phyloP scores from a whole-genome alignment of 2,888 invertebrate genomes.

The Cyrtodaria siliqua region DNA sequence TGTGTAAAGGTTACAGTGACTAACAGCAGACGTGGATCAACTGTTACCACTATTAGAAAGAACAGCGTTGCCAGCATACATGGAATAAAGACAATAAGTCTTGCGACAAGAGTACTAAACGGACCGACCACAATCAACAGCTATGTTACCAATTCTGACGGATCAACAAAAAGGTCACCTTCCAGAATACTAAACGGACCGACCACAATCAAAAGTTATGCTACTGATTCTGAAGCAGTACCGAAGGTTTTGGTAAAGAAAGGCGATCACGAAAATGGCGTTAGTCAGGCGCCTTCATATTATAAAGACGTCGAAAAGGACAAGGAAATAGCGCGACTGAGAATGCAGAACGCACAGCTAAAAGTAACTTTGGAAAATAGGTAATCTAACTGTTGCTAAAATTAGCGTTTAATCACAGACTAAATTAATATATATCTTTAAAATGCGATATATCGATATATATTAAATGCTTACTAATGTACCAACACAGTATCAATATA shows the following conservation, averaged over 20 bases:
- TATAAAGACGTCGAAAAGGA: conserved; percentile 35
- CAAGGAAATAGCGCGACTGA: conserved; percentile 46
- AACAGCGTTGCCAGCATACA: background rate
- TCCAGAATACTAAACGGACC: background rate
- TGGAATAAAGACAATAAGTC: background rate
- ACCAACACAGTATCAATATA: too few relatives aligned
- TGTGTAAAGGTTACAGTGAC: too few relatives aligned
- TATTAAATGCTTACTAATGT: too few relatives aligned
- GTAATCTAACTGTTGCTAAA: too few relatives aligned
- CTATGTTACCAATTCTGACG: background rate
- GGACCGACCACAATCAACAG: background rate
- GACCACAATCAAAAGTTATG: too few relatives aligned
- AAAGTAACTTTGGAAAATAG: conserved; percentile 44
- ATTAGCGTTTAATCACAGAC: too few relatives aligned
- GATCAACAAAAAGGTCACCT: background rate
- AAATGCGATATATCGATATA: too few relatives aligned
- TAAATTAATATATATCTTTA: too few relatives aligned
- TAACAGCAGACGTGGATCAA: too few relatives aligned
- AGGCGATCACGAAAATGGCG: background rate
- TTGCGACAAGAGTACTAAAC: conserved; percentile 1
- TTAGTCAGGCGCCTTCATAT: background rate
- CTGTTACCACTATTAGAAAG: background rate
- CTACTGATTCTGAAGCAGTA: too few relatives aligned
- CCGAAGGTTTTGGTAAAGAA: background rate
- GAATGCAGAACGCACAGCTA: conserved; percentile 49